A percentile compares a stretch with the other conserved stretches of the same genome.
phyloP scores from a whole-genome alignment of 2,797 vertebrate species.

The Aplochiton taeniatus region DNA sequence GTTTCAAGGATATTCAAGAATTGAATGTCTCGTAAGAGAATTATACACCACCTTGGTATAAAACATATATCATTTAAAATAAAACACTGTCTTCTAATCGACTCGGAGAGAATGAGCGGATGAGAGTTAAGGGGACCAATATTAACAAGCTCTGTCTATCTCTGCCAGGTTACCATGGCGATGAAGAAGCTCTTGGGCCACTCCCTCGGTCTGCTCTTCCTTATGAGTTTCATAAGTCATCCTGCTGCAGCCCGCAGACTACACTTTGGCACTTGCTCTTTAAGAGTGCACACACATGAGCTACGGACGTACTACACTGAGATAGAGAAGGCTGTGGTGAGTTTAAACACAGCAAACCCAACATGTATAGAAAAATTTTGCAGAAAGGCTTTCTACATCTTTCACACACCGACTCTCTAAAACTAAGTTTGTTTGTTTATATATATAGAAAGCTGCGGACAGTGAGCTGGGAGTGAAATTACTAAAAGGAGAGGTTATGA shows the following conservation, averaged over 20 bases:
- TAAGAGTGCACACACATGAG: slow-evolving; percentile 72
- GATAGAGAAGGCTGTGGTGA: slow-evolving; percentile 67
- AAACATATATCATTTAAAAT: too few species aligned
- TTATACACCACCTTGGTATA: too few species aligned
- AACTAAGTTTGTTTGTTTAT: neutral
- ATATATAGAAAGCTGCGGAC: slow-evolving; percentile 64
- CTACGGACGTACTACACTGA: slow-evolving; percentile 66
- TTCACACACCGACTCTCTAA: neutral
- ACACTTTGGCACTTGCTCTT: slow-evolving; percentile 64
- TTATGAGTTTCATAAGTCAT: slow-evolving; percentile 47
- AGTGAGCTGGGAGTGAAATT: slow-evolving; percentile 61
- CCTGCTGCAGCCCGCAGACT: slow-evolving; percentile 43
- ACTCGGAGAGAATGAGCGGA: too few species aligned
- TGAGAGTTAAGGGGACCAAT: too few species aligned
- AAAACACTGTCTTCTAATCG: too few species aligned
- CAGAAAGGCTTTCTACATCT: neutral
- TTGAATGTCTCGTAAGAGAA: too few species aligned
- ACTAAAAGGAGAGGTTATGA: slow-evolving; percentile 62
- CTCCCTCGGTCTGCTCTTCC: slow-evolving; percentile 45
- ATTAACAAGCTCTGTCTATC: slow-evolving; percentile 4
- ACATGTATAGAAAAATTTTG: neutral
- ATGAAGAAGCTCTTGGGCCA: slow-evolving; percentile 47
- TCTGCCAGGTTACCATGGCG: slow-evolving; percentile 24
- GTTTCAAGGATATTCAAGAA: too few species aligned
- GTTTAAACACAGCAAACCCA: slow-evolving; percentile 20